Conservation (phyloP, 2,797 vertebrate genomes). For the Sarcophilus harrisii region DNA sequence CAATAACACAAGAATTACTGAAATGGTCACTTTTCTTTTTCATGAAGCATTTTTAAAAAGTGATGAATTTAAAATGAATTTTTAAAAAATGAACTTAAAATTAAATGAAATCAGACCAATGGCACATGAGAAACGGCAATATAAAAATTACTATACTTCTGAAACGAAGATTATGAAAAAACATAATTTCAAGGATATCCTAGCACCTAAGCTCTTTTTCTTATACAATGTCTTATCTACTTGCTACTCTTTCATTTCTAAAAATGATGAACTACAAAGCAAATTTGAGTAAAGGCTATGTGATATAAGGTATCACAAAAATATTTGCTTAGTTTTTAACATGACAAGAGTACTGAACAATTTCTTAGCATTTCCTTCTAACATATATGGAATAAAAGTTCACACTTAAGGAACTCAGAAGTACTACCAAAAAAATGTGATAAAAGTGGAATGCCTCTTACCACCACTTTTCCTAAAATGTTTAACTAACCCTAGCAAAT, state of each 20-base stretch:
- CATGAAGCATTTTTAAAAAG: constrained; percentile 13
- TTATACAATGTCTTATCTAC: background rate
- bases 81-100: constrained; percentile 18
- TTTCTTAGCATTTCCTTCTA: constrained; percentile 11
- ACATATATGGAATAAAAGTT: background rate
- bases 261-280: background rate
- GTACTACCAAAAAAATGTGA: background rate
- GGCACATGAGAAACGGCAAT: background rate
- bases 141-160: background rate
- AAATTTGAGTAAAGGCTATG: background rate
- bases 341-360: background rate
- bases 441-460: background rate
- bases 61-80: background rate
- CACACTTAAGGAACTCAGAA: background rate
- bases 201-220: background rate
- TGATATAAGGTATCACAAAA: background rate
- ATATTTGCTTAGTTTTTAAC: background rate
- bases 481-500: constrained; percentile 12
- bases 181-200: background rate
- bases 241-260: background rate
- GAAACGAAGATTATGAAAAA: background rate
- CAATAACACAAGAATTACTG: background rate
- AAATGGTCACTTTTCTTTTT: constrained; percentile 4
- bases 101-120: background rate
- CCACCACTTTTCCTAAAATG: constrained; percentile 8